Evolutionary conservation across 1,140 invertebrate species (phyloP), one percentile per base, ranked within the genome.

Genomic region (Philopotamus ludificatus): DNA sequence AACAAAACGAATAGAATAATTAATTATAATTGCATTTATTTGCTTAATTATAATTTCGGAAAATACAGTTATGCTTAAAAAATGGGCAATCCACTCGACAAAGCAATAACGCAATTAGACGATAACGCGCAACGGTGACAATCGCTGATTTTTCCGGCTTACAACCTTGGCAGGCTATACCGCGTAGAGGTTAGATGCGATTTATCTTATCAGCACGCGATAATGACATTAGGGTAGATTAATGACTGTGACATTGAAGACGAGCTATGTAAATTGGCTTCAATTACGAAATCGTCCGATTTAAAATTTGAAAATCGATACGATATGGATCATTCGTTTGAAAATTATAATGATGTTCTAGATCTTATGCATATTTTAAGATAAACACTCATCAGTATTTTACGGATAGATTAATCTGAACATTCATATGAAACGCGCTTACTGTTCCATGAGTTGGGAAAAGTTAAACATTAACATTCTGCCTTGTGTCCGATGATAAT

Each of bases 171-270:
- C 39, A 22, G 12, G 57, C 39, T 47, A 60, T 26, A 60, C 42
- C n/a, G 34, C 15, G 57, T 60, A 60, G 41, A 60, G 57, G 57
- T 47, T 60, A 60, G 42, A 26, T 45, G 57, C 44, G 57, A 60
- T 60, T 47, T 60, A 60, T 60, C 42, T 60, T 60, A 60, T 60
- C 57, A 60, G 20, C 57, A 47, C 44, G 57, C 57, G 57, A 60
- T 60, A 60, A 60, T 60, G 57, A 60, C 57, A 60, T 60, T 60
- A 60, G 57, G 57, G 42, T 47, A 60, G 42, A 60, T 47, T 60
- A 60, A 60, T 60, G 42, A 47, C 41, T 47, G 44, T 60, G 57
- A 60, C 57, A 60, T 60, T 60, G 57, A 60, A 47, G 57, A 60
- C 57, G 44, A 20, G 41, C 22, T n/a, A 47, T 41, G 57, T 49